A percentile compares a stretch with the other conserved stretches of the same genome.
phyloP scores from a whole-genome alignment of 2,113 vertebrate species.

The Callaeas wilsoni region DNA sequence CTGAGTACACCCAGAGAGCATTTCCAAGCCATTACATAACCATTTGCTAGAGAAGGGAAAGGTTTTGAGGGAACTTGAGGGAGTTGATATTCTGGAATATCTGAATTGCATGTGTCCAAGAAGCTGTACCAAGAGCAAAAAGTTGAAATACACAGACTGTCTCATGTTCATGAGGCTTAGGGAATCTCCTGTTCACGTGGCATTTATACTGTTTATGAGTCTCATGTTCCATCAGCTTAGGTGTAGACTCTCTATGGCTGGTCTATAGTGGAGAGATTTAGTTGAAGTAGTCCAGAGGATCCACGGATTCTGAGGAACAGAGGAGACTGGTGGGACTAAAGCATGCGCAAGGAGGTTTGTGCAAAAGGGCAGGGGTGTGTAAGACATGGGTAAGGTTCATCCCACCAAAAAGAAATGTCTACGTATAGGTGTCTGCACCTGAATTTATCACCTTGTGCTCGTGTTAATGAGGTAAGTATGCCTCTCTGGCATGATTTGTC shows the following conservation, averaged over 20 bases:
- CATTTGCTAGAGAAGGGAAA: background rate
- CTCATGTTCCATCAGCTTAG: background rate
- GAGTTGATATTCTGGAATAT: background rate
- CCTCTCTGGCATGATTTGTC: background rate
- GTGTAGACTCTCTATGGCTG: background rate
- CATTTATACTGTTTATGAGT: background rate
- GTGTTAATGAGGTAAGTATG: background rate
- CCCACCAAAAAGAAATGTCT: background rate
- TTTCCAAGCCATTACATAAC: background rate
- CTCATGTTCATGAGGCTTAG: background rate
- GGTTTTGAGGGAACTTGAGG: background rate
- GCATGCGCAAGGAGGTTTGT: background rate
- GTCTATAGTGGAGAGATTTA: background rate
- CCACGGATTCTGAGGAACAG: background rate
- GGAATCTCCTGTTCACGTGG: background rate
- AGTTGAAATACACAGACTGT: background rate
- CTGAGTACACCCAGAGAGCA: background rate
- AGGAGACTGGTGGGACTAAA: background rate
- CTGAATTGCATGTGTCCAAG: background rate
- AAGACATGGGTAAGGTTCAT: background rate
- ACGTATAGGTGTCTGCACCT: background rate
- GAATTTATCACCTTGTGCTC: background rate
- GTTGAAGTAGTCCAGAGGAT: background rate
- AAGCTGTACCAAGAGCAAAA: background rate
- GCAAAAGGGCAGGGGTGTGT: background rate